A percentile compares a stretch with the other conserved stretches of the same genome.
Conservation (phyloP, 2,888 invertebrate species). For the Drosophila pseudotalamancana region DNA sequence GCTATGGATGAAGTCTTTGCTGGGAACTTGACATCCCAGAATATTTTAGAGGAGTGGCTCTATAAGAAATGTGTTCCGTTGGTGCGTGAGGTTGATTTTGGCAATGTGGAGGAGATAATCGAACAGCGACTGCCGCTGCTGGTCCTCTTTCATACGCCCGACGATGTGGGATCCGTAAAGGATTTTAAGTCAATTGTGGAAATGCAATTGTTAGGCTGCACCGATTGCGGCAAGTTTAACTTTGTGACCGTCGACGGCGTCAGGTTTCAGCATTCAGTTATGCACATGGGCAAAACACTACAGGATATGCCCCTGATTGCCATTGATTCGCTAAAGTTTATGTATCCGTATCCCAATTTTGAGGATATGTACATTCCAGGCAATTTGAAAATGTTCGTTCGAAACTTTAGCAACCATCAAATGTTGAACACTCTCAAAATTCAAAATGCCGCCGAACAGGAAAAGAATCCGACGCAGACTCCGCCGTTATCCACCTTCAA, state of each 20-base stretch:
- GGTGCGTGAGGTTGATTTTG: conserved; percentile 49
- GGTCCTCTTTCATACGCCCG: conserved; percentile 50
- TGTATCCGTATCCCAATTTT: conserved; percentile 37
- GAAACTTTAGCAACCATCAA: conserved; percentile 15
- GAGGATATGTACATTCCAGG: conserved; percentile 51
- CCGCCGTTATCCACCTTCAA: conserved; percentile 51
- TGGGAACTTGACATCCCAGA: background rate
- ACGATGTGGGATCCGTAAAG: conserved; percentile 40
- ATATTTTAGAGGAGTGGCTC: conserved; percentile 42
- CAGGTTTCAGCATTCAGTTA: conserved; percentile 50
- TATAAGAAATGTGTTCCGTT: conserved; percentile 44
- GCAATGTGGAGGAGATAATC: conserved; percentile 62
- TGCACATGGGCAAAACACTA: conserved; percentile 35
- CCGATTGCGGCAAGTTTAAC: conserved; percentile 27
- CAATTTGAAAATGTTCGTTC: conserved; percentile 41
- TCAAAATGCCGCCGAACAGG: background rate
- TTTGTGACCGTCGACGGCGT: conserved; percentile 49
- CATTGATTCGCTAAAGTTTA: conserved; percentile 57
- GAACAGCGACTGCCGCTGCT: conserved; percentile 46
- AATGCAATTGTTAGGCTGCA: conserved; percentile 37
- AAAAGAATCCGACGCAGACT: fast-evolving
- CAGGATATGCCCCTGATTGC: conserved; percentile 59
- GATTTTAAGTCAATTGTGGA: conserved; percentile 62
- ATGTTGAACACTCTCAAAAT: background rate
- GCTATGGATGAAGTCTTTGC: conserved; percentile 33